Evolutionary conservation across 2,113 vertebrate species (phyloP).

Genomic region (Coregonus clupeaformis): DNA sequence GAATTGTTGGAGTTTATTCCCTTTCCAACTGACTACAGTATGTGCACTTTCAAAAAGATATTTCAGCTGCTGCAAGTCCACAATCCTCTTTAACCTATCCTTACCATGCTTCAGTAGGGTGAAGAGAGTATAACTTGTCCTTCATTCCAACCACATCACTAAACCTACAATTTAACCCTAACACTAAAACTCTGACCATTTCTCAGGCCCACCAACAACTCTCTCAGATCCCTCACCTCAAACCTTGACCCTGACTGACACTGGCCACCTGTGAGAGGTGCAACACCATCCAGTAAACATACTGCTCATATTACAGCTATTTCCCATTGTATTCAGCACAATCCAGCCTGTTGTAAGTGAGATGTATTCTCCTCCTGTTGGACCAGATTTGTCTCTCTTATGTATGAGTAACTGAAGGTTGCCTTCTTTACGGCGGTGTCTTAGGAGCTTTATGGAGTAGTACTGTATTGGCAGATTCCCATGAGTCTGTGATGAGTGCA

Average conservation of each 20-base stretch:
- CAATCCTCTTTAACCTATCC: too few species aligned
- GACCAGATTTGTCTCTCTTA: constrained; percentile 12
- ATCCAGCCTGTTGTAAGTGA: background rate
- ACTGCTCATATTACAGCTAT: background rate
- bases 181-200: background rate
- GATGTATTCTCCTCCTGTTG: background rate
- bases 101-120: too few species aligned
- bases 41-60: background rate
- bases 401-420: constrained; percentile 20
- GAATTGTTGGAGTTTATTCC: background rate
- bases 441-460: constrained; percentile 50
- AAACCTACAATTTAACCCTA: background rate
- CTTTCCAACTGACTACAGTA: background rate
- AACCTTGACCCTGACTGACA: background rate
- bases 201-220: background rate
- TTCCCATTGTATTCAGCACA: too few species aligned
- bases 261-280: background rate
- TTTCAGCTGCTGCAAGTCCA: too few species aligned
- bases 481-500: constrained; percentile 38
- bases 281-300: background rate
- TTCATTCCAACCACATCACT: background rate
- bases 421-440: constrained; percentile 34
- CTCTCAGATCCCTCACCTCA: background rate
- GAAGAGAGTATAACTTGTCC: too few species aligned
- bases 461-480: constrained; percentile 41